Percentiles rank a stretch among this genome's conserved stretches.
Evolutionary conservation across 2,888 invertebrate genomes (phyloP).

Genomic region (Chrysina gloriosa): DNA sequence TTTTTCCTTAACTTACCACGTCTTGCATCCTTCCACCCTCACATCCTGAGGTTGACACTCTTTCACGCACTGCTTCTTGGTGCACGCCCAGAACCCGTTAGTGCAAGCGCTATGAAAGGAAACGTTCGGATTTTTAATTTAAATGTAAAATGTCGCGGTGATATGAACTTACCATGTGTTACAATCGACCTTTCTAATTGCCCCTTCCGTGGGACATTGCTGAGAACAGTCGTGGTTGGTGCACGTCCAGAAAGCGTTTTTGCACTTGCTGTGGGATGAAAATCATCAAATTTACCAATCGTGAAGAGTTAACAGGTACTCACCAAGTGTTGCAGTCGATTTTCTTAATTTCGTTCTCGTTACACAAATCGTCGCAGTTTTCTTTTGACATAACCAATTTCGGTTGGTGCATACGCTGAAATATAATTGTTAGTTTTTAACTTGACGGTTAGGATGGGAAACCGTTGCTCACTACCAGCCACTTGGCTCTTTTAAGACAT

Average conservation of each 20-base stretch:
- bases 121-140: no score
- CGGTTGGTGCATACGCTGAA: neutral
- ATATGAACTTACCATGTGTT: neutral
- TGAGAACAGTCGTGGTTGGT: no score
- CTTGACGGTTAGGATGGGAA: no score
- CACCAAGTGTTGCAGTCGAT: neutral
- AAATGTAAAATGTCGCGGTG: no score
- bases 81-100: slow-evolving; percentile 1
- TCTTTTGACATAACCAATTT: neutral
- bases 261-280: no score
- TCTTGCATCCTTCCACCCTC: neutral
- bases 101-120: neutral
- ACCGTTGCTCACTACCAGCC: no score
- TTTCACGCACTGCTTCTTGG: neutral
- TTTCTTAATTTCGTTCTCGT: neutral
- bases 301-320: no score
- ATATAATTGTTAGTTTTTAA: neutral
- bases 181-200: no score
- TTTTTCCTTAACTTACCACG: slow-evolving; percentile 7
- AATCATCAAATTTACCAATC: no score
- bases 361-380: neutral
- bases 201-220: no score
- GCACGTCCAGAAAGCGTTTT: no score
- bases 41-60: neutral
- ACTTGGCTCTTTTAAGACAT: no score